Conservation (phyloP, 1,140 invertebrate genomes). For the Orchestia grillus region DNA sequence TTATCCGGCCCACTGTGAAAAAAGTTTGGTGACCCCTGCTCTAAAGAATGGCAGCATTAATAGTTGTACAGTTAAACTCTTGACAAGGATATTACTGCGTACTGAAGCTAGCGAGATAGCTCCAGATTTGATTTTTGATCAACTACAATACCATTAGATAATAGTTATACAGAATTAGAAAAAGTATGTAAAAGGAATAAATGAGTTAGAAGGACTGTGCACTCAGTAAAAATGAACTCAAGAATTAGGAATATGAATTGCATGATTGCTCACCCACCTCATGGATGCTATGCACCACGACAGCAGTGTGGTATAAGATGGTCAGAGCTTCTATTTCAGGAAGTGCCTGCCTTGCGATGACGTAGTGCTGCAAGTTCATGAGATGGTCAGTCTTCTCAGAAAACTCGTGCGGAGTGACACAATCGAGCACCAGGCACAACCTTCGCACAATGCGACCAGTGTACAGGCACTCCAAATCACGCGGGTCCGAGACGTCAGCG, state of each 20-base stretch:
- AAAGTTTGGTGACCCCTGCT: too few relatives aligned
- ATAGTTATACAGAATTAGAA: too few relatives aligned
- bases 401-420: constrained; percentile 82
- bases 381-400: constrained; percentile 78
- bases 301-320: constrained; percentile 84
- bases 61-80: background rate
- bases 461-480: constrained; percentile 69
- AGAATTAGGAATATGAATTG: background rate
- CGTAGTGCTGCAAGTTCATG: constrained; percentile 86
- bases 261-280: constrained; percentile 71
- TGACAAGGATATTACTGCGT: background rate
- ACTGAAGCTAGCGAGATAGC: background rate
- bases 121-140: background rate
- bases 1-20: too few relatives aligned
- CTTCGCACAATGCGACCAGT: constrained; percentile 78
- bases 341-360: constrained; percentile 85
- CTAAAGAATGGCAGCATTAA: background rate
- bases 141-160: background rate
- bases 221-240: background rate
- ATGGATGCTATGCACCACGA: constrained; percentile 83
- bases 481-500: background rate
- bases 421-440: constrained; percentile 83
- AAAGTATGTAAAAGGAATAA: background rate
- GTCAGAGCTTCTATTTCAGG: constrained; percentile 82
- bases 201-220: background rate